A percentile compares a stretch with the other conserved stretches of the same genome.
Evolutionary conservation across 2,113 vertebrate species (phyloP).

Genomic region (Nibea coibor): DNA sequence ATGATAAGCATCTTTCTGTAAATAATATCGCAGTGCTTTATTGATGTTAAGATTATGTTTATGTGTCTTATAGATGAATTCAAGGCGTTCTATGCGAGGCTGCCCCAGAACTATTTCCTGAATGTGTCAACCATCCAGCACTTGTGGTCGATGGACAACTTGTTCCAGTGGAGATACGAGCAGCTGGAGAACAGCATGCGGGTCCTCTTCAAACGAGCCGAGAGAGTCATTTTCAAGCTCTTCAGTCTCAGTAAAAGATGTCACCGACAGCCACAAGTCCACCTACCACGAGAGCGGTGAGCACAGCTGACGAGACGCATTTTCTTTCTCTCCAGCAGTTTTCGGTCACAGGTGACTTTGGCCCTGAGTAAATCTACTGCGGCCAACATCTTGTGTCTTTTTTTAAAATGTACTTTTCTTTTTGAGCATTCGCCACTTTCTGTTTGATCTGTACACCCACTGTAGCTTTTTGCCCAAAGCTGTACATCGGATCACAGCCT

Average conservation of each 20-base stretch:
- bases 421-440: neutral
- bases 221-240: slow-evolving; percentile 95
- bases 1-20: neutral
- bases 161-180: slow-evolving; percentile 93
- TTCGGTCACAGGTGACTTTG: neutral
- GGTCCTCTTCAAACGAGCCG: slow-evolving; percentile 90
- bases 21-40: neutral
- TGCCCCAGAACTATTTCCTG: slow-evolving; percentile 94
- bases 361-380: neutral
- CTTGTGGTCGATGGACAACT: slow-evolving; percentile 93
- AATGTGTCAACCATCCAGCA: slow-evolving; percentile 93
- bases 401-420: neutral
- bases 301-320: slow-evolving; percentile 1
- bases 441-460: neutral
- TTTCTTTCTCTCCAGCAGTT: neutral
- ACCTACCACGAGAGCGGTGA: slow-evolving; percentile 92
- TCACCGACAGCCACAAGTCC: slow-evolving; percentile 92
- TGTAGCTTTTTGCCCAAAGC: neutral
- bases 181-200: slow-evolving; percentile 93
- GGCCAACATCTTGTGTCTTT: neutral
- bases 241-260: slow-evolving; percentile 97
- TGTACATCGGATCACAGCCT: neutral
- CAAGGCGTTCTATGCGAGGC: slow-evolving; percentile 92
- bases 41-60: neutral
- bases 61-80: slow-evolving; percentile 89